Conservation (phyloP, 2,797 vertebrate genomes). For the Micromesistius poutassou region DNA sequence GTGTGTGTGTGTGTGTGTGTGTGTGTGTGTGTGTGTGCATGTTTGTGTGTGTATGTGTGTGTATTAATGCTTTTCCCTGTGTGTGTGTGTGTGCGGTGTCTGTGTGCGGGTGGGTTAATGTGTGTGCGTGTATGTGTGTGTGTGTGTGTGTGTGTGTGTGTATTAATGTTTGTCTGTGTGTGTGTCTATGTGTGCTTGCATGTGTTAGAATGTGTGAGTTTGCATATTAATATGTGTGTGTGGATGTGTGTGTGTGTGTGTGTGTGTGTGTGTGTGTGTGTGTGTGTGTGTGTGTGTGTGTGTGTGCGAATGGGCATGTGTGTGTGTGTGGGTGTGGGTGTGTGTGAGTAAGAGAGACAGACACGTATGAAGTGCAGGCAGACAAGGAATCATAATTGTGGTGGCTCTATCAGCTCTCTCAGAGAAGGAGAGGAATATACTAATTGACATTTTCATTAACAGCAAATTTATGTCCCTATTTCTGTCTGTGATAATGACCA, state of each 20-base stretch:
- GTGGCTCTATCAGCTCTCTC: slow-evolving; percentile 74
- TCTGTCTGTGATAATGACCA: slow-evolving; percentile 88
- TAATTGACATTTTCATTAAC: slow-evolving; percentile 95
- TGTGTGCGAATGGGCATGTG: slow-evolving; percentile 5
- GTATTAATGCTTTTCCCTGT: no score
- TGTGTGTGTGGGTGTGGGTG: slow-evolving; percentile 13
- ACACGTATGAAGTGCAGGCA: slow-evolving; percentile 43
- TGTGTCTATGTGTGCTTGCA: neutral
- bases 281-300: neutral
- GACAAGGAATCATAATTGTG: slow-evolving; percentile 55
- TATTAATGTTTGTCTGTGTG: no score
- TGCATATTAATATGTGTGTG: neutral
- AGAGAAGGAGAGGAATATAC: slow-evolving; percentile 79
- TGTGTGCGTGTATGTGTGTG: slow-evolving; percentile 21
- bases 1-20: neutral
- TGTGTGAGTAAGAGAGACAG: slow-evolving; percentile 35
- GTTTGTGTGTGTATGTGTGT: neutral
- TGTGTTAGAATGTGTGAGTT: slow-evolving; percentile 2
- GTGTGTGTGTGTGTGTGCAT: neutral
- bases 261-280: neutral
- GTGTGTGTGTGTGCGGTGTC: neutral
- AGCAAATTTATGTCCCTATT: slow-evolving; percentile 91
- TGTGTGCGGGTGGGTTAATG: neutral
- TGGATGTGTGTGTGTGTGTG: no score
- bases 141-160: neutral